Evolutionary conservation across 2,797 vertebrate species (phyloP).

Genomic region (Clarias platycephalus): DNA sequence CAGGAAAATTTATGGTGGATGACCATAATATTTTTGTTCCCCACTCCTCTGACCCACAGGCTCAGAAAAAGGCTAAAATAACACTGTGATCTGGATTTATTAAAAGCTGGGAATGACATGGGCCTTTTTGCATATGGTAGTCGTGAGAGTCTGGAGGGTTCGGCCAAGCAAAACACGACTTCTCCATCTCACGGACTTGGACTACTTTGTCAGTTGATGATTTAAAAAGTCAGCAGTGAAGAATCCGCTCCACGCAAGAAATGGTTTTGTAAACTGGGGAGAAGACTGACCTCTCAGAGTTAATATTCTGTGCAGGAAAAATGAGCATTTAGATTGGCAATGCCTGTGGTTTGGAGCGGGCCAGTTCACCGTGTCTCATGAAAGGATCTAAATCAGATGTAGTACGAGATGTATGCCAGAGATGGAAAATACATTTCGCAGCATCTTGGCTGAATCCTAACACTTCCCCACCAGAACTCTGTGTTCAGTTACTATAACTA

Average conservation of each 20-base stretch:
- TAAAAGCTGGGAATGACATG: conserved; percentile 58
- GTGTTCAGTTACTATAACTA: conserved; percentile 26
- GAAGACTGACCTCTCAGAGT: conserved; percentile 59
- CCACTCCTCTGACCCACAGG: conserved; percentile 48
- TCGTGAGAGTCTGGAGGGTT: conserved; percentile 59
- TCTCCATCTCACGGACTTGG: conserved; percentile 60
- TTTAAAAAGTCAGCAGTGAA: conserved; percentile 67
- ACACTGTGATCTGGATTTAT: conserved; percentile 66
- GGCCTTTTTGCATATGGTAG: conserved; percentile 65
- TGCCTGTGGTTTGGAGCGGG: conserved; percentile 39
- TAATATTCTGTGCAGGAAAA: conserved; percentile 60
- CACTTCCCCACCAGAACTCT: conserved; percentile 38
- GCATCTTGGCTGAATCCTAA: conserved; percentile 30
- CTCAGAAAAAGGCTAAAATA: conserved; percentile 63
- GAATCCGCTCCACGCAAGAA: conserved; percentile 56
- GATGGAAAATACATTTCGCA: conserved; percentile 49
- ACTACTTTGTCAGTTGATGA: conserved; percentile 72
- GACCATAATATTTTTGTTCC: conserved; percentile 62
- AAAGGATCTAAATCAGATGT: conserved; percentile 47
- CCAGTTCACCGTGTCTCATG: conserved; percentile 21
- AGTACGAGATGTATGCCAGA: conserved; percentile 39
- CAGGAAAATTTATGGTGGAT: conserved; percentile 57
- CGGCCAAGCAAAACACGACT: conserved; percentile 71
- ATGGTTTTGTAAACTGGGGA: conserved; percentile 60
- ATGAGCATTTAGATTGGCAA: conserved; percentile 46